Evolutionary conservation across 2,797 vertebrate genomes (phyloP).

Genomic region (Megaceryle alcyon): DNA sequence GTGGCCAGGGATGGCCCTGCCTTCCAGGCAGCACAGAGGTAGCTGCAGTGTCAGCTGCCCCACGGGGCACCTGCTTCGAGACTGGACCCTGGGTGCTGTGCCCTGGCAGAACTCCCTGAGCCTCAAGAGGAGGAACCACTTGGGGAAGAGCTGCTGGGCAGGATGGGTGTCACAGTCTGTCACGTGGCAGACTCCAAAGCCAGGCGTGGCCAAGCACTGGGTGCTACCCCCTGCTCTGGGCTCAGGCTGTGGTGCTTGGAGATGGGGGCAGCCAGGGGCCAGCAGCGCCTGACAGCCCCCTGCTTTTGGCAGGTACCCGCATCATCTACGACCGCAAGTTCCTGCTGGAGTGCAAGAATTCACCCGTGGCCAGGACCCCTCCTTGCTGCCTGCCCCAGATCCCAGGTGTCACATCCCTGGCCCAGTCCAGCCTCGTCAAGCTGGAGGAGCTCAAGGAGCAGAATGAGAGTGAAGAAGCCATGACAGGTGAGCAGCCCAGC

Average conservation of each 20-base stretch:
- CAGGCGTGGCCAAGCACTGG: accelerated
- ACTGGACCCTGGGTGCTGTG: neutral
- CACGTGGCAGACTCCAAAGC: neutral
- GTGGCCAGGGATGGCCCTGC: neutral
- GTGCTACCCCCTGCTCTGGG: neutral
- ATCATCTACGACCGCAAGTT: constrained; percentile 95
- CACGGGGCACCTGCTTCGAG: accelerated
- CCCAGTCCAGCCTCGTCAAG: constrained; percentile 83
- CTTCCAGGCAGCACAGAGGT: neutral
- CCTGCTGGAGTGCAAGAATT: constrained; percentile 92
- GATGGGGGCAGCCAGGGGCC: neutral
- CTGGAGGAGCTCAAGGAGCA: constrained; percentile 91
- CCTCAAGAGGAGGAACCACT: neutral
- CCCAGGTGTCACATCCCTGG: constrained; percentile 87
- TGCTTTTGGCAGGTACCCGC: constrained; percentile 84
- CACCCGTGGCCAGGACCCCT: constrained; percentile 86
- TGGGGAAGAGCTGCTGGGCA: neutral
- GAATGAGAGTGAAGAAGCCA: constrained; percentile 88
- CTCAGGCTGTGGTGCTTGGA: neutral
- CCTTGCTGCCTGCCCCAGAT: constrained; percentile 92
- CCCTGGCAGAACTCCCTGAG: neutral
- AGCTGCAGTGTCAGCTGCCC: neutral
- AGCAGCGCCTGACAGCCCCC: constrained; percentile 1
- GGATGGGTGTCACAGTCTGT: neutral
- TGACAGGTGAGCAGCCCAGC: constrained; percentile 81